These are phyloP conservation scores for Silvanus unidentatus DNA, from an alignment of 2,888 invertebrate genomes.

Conservation along the genomic window DNA sequence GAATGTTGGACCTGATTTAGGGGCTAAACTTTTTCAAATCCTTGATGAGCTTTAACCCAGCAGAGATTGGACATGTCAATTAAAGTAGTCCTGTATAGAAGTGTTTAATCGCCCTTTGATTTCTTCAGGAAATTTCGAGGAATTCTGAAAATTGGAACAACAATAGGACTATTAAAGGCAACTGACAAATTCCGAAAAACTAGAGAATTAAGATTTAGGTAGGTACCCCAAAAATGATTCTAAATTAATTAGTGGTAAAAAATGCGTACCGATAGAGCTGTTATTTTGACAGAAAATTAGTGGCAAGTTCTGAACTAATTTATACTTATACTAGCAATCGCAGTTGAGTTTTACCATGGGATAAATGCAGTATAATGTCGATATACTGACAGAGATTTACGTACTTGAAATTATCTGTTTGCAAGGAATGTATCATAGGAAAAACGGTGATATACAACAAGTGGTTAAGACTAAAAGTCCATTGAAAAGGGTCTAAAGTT, in stretches of 20 bases:
- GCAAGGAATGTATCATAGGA: slow-evolving; percentile 15
- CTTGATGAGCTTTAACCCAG: no score
- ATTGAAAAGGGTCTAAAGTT: slow-evolving; percentile 6
- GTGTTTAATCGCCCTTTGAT: no score
- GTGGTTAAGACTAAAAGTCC: background rate
- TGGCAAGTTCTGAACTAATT: slow-evolving; percentile 42
- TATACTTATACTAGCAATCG: slow-evolving; percentile 44
- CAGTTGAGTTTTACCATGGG: slow-evolving; percentile 41
- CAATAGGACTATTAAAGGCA: no score
- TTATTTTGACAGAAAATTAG: slow-evolving; percentile 45
- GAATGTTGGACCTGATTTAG: no score
- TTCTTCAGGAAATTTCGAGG: no score
- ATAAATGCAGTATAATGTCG: slow-evolving; percentile 41
- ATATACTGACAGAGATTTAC: slow-evolving; percentile 43
- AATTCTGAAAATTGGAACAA: no score
- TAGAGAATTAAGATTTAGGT: background rate
- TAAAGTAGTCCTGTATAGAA: no score
- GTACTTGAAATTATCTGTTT: slow-evolving; percentile 29
- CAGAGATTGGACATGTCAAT: no score
- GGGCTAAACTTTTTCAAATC: no score
- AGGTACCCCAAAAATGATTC: no score
- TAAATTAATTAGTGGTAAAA: slow-evolving; percentile 33
- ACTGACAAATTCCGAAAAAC: no score
- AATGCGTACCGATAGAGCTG: slow-evolving; percentile 35
- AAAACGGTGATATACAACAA: background rate